These are phyloP conservation scores for Girardinichthys multiradiatus DNA, from an alignment of 2,113 vertebrate genomes.

Conservation along the genomic window DNA sequence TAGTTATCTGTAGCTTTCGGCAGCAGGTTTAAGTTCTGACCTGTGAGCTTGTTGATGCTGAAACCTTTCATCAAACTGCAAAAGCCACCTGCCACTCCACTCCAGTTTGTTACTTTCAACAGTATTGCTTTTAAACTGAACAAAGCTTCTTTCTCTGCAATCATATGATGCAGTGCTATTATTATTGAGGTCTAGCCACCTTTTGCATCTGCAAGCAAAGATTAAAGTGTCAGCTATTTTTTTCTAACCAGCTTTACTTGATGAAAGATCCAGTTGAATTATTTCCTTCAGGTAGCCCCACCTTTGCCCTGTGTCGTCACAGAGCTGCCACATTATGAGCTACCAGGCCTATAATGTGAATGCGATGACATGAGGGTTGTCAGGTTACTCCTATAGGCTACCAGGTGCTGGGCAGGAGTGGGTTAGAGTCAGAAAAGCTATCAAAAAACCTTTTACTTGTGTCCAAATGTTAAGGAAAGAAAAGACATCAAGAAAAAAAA, in stretches of 20 bases:
- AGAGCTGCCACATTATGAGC: conserved; percentile 47
- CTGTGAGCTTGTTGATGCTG: conserved; percentile 32
- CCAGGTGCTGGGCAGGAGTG: conserved; percentile 63
- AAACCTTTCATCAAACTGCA: conserved; percentile 13
- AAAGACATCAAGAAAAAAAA: too few relatives aligned
- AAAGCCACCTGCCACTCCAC: conserved; percentile 10
- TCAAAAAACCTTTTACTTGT: not conserved
- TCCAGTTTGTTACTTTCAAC: conserved; percentile 7
- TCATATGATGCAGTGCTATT: conserved; percentile 13
- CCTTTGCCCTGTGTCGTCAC: conserved; percentile 42
- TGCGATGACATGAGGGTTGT: conserved; percentile 66
- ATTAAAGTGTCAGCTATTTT: conserved; percentile 56
- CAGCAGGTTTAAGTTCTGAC: conserved; percentile 1
- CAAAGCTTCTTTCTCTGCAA: conserved; percentile 2
- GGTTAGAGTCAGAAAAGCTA: conserved; percentile 48
- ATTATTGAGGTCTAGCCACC: conserved; percentile 26
- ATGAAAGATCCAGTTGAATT: conserved; percentile 59
- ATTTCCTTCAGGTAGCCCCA: conserved; percentile 29
- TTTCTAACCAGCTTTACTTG: conserved; percentile 32
- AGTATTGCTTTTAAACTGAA: conserved; percentile 17
- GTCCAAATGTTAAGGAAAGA: too few relatives aligned
- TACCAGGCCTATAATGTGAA: conserved; percentile 68
- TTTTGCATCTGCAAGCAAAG: conserved; percentile 55
- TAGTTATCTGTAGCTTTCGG: not conserved
- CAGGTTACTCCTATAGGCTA: conserved; percentile 37